Conservation (phyloP, 2,113 vertebrate species). For the Arvicanthis niloticus region DNA sequence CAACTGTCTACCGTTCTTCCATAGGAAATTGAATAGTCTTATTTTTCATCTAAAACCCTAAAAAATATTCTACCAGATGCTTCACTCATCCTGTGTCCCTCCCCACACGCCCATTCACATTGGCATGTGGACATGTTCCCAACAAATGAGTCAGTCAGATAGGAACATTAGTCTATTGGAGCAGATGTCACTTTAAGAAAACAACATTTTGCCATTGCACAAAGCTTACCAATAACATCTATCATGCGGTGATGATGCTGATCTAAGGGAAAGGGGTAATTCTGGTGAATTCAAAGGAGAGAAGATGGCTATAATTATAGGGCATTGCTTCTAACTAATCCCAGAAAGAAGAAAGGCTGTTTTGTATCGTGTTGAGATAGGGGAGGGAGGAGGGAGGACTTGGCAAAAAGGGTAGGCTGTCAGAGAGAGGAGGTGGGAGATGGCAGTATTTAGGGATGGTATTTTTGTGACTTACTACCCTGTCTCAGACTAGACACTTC, state of each 20-base stretch:
- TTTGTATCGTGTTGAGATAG: slow-evolving; percentile 50
- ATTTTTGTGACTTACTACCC: background rate
- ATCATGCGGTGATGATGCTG: slow-evolving; percentile 20
- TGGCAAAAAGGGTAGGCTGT: slow-evolving; percentile 7
- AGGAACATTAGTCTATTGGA: slow-evolving; percentile 64
- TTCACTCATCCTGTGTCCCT: background rate
- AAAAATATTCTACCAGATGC: background rate
- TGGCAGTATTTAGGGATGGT: background rate
- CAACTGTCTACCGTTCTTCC: background rate
- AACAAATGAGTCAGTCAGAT: slow-evolving; percentile 60
- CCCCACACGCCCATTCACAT: background rate
- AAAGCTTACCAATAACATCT: slow-evolving; percentile 65
- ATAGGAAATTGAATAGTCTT: background rate
- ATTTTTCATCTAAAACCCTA: background rate
- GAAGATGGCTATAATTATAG: slow-evolving; percentile 76
- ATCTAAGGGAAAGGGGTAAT: slow-evolving; percentile 72
- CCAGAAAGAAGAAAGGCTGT: slow-evolving; percentile 55
- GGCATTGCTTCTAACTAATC: slow-evolving; percentile 58
- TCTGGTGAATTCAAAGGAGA: slow-evolving; percentile 72
- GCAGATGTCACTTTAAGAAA: slow-evolving; percentile 71
- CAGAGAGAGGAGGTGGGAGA: background rate
- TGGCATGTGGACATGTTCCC: slow-evolving; percentile 46
- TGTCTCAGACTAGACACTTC: background rate
- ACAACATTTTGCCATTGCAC: slow-evolving; percentile 37
- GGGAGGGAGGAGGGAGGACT: slow-evolving; percentile 7